Evolutionary conservation across 1,140 invertebrate genomes (phyloP).

Genomic region (Euwallacea fornicatus): DNA sequence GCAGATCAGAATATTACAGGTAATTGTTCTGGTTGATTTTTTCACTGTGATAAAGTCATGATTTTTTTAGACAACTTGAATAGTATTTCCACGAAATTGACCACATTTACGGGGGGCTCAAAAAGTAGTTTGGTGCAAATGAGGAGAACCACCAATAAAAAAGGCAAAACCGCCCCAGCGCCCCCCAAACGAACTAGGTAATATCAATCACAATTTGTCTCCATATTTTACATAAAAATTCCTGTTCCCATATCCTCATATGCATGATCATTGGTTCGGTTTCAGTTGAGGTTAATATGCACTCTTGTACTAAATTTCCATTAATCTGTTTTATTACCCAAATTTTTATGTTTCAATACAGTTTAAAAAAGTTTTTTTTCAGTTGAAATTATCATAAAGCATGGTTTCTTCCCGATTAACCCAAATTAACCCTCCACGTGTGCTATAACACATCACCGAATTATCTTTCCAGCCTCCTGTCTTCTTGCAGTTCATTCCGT

Average conservation of each 20-base stretch:
- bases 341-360: too few relatives aligned
- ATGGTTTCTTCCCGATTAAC: not conserved
- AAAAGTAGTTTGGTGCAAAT: constrained; percentile 75
- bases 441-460: constrained; percentile 36
- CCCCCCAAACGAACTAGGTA: constrained; percentile 93
- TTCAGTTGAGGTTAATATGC: not conserved
- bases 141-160: constrained; percentile 81
- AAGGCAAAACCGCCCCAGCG: constrained; percentile 90
- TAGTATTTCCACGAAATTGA: constrained; percentile 63
- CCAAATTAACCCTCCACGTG: constrained; percentile 24
- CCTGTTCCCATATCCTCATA: too few relatives aligned
- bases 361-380: too few relatives aligned
- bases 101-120: constrained; percentile 67
- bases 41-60: not conserved
- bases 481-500: constrained; percentile 82
- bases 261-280: too few relatives aligned
- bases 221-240: not conserved
- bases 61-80: constrained; percentile 56
- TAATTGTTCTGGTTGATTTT: constrained; percentile 1
- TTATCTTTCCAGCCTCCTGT: constrained; percentile 67
- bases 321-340: not conserved
- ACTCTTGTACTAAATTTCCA: not conserved
- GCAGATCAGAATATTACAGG: constrained; percentile 53
- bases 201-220: not conserved
- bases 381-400: too few relatives aligned